Evolutionary conservation across 2,113 vertebrate species (phyloP), one percentile per base, ranked within the genome.

Genomic region (Vanacampus margaritifer): DNA sequence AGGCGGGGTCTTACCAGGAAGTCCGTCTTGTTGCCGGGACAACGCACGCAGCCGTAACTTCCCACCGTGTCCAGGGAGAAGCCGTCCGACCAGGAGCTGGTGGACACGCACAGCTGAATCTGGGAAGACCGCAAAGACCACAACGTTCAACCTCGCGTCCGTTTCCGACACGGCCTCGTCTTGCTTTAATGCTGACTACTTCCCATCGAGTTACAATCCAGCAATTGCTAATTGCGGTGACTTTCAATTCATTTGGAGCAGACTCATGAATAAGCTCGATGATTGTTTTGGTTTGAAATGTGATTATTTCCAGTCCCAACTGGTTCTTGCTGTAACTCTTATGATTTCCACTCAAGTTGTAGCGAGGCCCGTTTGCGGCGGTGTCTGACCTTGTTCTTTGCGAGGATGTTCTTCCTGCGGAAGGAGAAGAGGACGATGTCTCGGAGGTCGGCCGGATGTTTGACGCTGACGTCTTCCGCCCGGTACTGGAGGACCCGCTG

Each of bases 11-110:
- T 66, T 91, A 98, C 97, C 94, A 97, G 85, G 67, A 93, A 98
- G 51, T 97, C 95, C 91, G 94, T 95, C 76, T 75, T 89, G 81
- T 69, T 92, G 59, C 93, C 91, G 39, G 95, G 91, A 83, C 97
- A 99, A 51, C 84, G 94, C 35, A 99, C 96, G 79, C 95, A 98
- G 56, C 97, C 97, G 0, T 95, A 97, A 86, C 94, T 99, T 65
- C 97, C 97, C 6, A 99, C 95, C 0, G 97, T 95, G 79, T 98
- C 97, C 79, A 98, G 84, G 51, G 97, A 99, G 83, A 99, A 99
- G 28, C 92, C 77, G 2, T 68, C 94, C 3, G 97, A 99, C 95
- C 95, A 96, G 6, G 88, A 69, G 65, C 97, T 98, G 54, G 95
- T 98, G 6, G 96, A 98, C 81, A 99, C 87, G 77, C 95, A 92